A percentile compares a stretch with the other conserved stretches of the same genome.
These are phyloP conservation scores for Mesorhabditis spiculigera DNA, from an alignment of 2,888 invertebrate genomes.

Conservation along the genomic window DNA sequence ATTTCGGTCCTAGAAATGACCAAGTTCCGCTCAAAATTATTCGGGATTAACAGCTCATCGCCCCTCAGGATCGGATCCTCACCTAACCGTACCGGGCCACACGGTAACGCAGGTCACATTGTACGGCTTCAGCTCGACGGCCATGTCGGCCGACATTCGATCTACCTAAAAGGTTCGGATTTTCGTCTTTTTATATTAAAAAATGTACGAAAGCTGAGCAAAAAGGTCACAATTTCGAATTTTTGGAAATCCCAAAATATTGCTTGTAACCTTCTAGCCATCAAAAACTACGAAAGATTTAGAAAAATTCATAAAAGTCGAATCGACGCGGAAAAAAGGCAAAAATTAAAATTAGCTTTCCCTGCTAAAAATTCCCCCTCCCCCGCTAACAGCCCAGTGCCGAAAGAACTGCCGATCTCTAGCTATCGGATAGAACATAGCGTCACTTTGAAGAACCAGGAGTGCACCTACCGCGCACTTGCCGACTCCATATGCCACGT, in stretches of 20 bases:
- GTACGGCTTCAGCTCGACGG: constrained; percentile 58
- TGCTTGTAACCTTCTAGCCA: too few species aligned
- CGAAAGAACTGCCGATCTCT: too few species aligned
- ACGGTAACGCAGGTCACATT: constrained; percentile 60
- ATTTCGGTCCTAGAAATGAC: constrained; percentile 13
- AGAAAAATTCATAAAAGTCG: too few species aligned
- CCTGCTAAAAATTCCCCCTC: neutral
- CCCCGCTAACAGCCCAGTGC: too few species aligned
- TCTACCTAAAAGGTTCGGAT: constrained; percentile 54
- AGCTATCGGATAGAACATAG: too few species aligned
- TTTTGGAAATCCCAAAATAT: too few species aligned
- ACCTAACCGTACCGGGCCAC: constrained; percentile 61
- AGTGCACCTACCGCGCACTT: constrained; percentile 59
- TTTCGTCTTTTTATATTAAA: constrained; percentile 8
- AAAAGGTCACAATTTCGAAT: neutral
- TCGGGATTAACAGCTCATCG: neutral
- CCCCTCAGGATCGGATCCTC: constrained; percentile 54
- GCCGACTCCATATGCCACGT: constrained; percentile 61
- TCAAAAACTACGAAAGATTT: too few species aligned
- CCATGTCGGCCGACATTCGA: constrained; percentile 62
- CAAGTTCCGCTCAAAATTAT: neutral
- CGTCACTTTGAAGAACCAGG: too few species aligned
- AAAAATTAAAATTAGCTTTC: too few species aligned
- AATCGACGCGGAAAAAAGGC: too few species aligned
- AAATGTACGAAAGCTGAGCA: neutral